Evolutionary conservation across 2,888 invertebrate genomes (phyloP).

Genomic region (Scaptodrosophila latifasciaeformis): DNA sequence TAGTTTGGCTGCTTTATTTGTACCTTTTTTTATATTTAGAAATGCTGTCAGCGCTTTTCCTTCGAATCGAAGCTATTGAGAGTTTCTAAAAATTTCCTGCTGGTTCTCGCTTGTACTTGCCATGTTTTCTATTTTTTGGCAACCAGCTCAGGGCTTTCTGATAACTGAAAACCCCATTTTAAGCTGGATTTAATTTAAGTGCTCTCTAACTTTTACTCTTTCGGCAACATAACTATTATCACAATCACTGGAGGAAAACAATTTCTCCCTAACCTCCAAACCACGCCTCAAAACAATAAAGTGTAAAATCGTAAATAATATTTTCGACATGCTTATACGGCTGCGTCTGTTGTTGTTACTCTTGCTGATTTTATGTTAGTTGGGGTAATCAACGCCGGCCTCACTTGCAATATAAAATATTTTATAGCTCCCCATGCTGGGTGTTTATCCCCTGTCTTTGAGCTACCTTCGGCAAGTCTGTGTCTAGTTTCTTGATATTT

Average conservation of each 20-base stretch:
- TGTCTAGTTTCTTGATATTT: constrained; percentile 11
- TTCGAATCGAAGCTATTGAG: background rate
- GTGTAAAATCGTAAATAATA: constrained; percentile 2
- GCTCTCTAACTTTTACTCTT: no score
- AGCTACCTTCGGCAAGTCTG: background rate
- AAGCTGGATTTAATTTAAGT: no score
- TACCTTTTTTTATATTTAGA: no score
- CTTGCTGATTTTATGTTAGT: constrained; percentile 11
- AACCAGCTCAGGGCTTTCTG: background rate
- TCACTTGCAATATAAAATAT: constrained; percentile 18
- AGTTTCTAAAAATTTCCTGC: background rate
- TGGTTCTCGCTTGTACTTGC: no score
- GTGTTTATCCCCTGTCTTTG: constrained; percentile 4
- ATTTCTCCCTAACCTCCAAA: no score
- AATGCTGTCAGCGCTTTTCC: background rate
- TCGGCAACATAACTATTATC: background rate
- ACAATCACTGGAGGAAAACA: background rate
- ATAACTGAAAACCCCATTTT: background rate
- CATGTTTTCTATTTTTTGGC: background rate
- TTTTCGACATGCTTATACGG: background rate
- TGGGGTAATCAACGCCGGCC: constrained; percentile 16
- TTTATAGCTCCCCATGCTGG: constrained; percentile 10
- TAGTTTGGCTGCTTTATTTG: constrained; percentile 33
- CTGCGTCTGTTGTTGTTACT: background rate
- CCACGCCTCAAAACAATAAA: background rate